Conservation (phyloP, 2,888 invertebrate genomes). For the Eutolmus rufibarbis region DNA sequence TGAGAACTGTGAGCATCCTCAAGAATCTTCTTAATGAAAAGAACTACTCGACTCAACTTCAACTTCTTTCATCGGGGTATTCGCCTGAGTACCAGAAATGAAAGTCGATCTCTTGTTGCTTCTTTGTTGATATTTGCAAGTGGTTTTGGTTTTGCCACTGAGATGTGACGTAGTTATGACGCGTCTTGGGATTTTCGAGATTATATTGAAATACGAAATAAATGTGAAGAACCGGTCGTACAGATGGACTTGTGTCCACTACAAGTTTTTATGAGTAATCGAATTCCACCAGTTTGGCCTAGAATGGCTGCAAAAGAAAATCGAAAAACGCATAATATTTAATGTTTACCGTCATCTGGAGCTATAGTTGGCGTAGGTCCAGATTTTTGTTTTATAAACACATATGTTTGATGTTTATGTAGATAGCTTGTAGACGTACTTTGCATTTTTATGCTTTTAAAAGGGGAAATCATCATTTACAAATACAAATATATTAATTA, state of each 20-base stretch:
- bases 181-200: background rate
- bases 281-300: background rate
- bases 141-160: background rate
- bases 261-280: background rate
- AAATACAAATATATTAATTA: background rate
- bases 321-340: background rate
- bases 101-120: background rate
- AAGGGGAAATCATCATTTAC: background rate
- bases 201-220: background rate
- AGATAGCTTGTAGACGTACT: background rate
- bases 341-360: background rate
- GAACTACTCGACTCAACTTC: background rate
- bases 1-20: background rate
- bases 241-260: background rate
- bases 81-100: background rate
- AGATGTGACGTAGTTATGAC: background rate
- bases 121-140: background rate
- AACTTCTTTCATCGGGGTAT: background rate
- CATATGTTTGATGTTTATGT: background rate
- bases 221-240: background rate
- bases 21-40: background rate
- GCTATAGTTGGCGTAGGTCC: background rate
- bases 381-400: background rate
- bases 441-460: background rate
- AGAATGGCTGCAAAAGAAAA: background rate